A percentile compares a stretch with the other conserved stretches of the same genome.
Conservation (phyloP, 2,113 vertebrate genomes). For the Elaphurus davidianus region DNA sequence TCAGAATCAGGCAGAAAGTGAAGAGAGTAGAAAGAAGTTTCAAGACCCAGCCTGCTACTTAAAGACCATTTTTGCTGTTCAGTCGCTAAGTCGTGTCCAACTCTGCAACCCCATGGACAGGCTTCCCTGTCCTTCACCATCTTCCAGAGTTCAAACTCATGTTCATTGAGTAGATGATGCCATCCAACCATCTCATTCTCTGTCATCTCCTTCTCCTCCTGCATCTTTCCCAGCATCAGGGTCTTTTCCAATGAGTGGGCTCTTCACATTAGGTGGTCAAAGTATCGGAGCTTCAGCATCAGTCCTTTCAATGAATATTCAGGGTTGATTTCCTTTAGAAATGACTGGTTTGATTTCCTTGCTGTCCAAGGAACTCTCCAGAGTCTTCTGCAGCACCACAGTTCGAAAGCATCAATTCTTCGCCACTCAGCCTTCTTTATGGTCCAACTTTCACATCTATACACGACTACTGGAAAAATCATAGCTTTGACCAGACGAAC, state of each 20-base stretch:
- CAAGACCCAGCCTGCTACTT: neutral
- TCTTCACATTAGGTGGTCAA: neutral
- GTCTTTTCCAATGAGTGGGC: neutral
- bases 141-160: neutral
- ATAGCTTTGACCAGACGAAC: neutral
- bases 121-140: neutral
- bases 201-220: neutral
- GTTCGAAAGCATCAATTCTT: neutral
- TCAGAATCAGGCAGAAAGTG: neutral
- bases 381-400: neutral
- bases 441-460: neutral
- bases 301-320: neutral
- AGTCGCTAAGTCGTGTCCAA: neutral
- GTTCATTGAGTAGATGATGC: neutral
- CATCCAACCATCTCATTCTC: neutral
- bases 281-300: neutral
- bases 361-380: neutral
- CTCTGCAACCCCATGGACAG: neutral
- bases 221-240: neutral
- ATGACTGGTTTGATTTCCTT: neutral
- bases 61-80: neutral
- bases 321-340: neutral
- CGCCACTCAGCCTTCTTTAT: neutral
- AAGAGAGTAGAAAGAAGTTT: conserved; percentile 1
- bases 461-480: neutral